Evolutionary conservation across 2,888 invertebrate species (phyloP), one percentile per base, ranked within the genome.

Genomic region (Dolomedes plantarius): DNA sequence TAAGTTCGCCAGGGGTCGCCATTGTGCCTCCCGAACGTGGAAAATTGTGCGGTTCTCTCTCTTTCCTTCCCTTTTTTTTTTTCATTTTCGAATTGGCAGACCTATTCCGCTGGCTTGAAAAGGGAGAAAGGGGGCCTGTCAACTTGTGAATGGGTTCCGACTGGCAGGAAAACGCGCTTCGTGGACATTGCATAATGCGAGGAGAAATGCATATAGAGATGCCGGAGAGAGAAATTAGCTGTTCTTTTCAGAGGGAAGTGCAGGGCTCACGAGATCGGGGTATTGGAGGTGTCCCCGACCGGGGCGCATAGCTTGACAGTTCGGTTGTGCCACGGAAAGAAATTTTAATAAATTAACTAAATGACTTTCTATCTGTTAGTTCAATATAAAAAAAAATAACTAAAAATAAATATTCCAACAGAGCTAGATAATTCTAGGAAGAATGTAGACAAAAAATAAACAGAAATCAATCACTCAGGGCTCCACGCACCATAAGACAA

Each of bases 1-100:
- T 82, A 82, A 41, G 16, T 32, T 41, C 62, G 46, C 69, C 82
- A 71, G 82, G 82, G 81, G 56, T 80, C 67, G 80, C 65, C 65
- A 80, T 29, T 67, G 46, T 65, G 73, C 73, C 50, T 46, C 39
- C 50, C 19, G 67, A 67, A 50, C 11, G 81, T 68, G 69, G 68
- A 32, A 80, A 80, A 80, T 80, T 80, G 80, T 36, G 50, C 50
- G 73, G 80, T 32, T 36, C 36, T 36, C 36, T 36, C 36, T 36
- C 11, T 11, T 5, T 36, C 11, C 36, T 11, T 36, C 11, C n/a
- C n/a, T n/a, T n/a, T n/a, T 56, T 16, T 56, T 56, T 56, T 23
- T 56, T 11, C 23, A 3, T 3, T 6, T 5, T 16, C n/a, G 46
- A 56, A 56, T 23, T 56, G 56, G 56, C 56, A 56, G 56, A 1